Conservation (phyloP, 1,140 invertebrate genomes). For the Formica selysi region DNA sequence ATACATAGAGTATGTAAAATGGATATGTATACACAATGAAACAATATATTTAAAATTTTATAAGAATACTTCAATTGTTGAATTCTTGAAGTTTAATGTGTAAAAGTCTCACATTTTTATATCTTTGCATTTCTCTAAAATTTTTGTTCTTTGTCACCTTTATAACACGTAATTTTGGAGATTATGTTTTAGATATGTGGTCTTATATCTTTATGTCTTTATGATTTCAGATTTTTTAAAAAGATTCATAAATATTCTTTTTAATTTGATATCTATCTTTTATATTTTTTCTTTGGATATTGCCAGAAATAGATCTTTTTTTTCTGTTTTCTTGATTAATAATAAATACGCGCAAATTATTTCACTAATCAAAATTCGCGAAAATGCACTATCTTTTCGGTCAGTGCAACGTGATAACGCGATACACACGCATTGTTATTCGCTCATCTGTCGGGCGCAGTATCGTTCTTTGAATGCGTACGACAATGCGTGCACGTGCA, state of each 20-base stretch:
- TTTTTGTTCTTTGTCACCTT: neutral
- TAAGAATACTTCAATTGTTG: neutral
- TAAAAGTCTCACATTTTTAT: neutral
- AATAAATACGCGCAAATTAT: neutral
- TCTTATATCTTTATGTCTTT: too few species aligned
- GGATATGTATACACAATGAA: neutral
- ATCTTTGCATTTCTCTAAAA: neutral
- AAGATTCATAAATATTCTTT: neutral
- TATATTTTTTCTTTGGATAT: neutral
- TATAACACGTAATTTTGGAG: neutral
- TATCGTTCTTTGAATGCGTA: constrained; percentile 36
- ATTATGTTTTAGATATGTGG: neutral
- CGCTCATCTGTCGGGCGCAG: constrained; percentile 52
- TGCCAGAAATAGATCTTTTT: neutral
- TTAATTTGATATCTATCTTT: neutral
- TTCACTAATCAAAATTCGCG: constrained; percentile 27
- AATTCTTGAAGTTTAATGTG: neutral
- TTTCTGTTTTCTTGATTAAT: neutral
- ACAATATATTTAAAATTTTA: neutral
- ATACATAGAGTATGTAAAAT: neutral
- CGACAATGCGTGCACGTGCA: constrained; percentile 39
- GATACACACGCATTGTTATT: constrained; percentile 18
- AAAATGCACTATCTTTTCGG: constrained; percentile 18
- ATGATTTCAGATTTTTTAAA: neutral
- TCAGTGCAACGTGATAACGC: constrained; percentile 36